phyloP scores from a whole-genome alignment of 2,888 invertebrate species.

The Sminthurinus aureus region DNA sequence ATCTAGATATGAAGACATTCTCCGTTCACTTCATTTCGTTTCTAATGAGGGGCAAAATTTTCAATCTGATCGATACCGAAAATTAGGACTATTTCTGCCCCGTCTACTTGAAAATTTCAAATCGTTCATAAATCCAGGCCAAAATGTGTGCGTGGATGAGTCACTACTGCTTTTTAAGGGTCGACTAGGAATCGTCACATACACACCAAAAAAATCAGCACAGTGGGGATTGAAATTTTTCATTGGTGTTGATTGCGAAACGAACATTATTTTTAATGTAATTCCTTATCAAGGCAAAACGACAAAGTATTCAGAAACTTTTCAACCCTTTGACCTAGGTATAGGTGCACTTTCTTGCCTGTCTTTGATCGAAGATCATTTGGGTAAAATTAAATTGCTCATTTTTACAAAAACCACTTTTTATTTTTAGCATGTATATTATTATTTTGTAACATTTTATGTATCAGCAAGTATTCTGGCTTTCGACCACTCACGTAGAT shows the following conservation, averaged over 20 bases:
- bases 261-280: background rate
- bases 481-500: too few relatives aligned
- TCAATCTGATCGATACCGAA: background rate
- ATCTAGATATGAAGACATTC: background rate
- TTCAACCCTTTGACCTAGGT: too few relatives aligned
- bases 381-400: too few relatives aligned
- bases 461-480: too few relatives aligned
- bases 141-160: background rate
- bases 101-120: background rate
- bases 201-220: background rate
- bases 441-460: too few relatives aligned
- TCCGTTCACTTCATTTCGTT: background rate
- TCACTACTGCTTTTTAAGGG: background rate
- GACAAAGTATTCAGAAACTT: background rate
- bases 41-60: background rate
- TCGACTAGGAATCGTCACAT: background rate
- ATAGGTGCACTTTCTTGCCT: too few relatives aligned
- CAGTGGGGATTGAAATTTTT: background rate
- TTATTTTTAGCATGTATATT: too few relatives aligned
- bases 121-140: background rate
- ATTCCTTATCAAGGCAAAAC: background rate
- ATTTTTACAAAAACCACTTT: too few relatives aligned
- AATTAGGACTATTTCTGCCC: background rate
- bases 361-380: too few relatives aligned
- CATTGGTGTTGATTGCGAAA: background rate